A percentile compares a stretch with the other conserved stretches of the same genome.
These are phyloP conservation scores for Eledona agricola DNA, from an alignment of 2,888 invertebrate species.

Conservation along the genomic window DNA sequence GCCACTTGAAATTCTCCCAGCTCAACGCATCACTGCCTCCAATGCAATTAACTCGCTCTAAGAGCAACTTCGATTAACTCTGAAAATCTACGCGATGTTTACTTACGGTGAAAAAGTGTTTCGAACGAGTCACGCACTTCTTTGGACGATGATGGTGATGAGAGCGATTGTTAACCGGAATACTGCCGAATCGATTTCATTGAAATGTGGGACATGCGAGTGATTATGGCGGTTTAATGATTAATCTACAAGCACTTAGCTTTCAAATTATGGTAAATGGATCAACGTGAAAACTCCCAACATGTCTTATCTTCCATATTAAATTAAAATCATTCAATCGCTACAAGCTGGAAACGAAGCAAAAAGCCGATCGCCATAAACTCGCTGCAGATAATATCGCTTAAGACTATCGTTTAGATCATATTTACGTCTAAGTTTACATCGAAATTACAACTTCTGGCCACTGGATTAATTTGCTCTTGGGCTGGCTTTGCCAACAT, in stretches of 20 bases:
- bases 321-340: constrained; percentile 12
- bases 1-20: constrained; percentile 13
- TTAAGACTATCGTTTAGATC: constrained; percentile 9
- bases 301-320: constrained; percentile 10
- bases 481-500: no score
- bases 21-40: constrained; percentile 15
- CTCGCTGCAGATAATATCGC: constrained; percentile 11
- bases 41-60: constrained; percentile 22
- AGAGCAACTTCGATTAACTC: constrained; percentile 8
- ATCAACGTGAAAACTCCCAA: constrained; percentile 6
- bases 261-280: not conserved
- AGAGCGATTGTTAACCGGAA: no score
- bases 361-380: constrained; percentile 2
- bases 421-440: constrained; percentile 14
- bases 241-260: not conserved
- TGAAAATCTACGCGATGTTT: constrained; percentile 14
- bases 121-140: constrained; percentile 3
- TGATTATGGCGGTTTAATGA: no score
- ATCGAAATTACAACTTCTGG: constrained; percentile 13
- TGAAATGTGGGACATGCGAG: no score
- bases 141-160: not conserved
- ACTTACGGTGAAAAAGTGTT: constrained; percentile 5
- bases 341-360: constrained; percentile 4
- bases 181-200: no score
- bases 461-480: constrained; percentile 10